Evolutionary conservation across 2,113 vertebrate genomes (phyloP), one percentile per base, ranked within the genome.

Genomic region (Carettochelys insculpta): DNA sequence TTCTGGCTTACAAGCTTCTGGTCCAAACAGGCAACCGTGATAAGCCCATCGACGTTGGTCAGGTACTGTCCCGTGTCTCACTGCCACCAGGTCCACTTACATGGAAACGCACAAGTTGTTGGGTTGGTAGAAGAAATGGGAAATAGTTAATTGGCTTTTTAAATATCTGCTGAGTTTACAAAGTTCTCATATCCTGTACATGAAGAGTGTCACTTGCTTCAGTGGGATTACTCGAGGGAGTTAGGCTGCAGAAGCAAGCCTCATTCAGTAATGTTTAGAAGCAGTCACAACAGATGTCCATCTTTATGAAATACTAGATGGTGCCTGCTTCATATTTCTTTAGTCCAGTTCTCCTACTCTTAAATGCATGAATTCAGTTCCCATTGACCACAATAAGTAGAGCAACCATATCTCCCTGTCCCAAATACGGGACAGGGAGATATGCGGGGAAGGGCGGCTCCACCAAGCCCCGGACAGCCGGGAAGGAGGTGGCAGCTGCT

Each of bases 1-100:
- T 99, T 85, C 97, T 99, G 92, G 99, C 99, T 75, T 99, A 99
- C 95, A 99, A 99, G 87, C 99, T 99, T 76, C 94, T 99, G 96
- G 99, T 99, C 86, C 99, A 99, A 96, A 99, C 99, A 1, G 99
- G 99, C 94, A 98, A 98, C 94, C 97, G 98, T 17, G 99, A 99
- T 24, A 99, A 99, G 90, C 99, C 99, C 77, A 97, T 99, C 90
- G 99, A 99, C 96, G 95, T 98, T 93, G 99, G 97, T 95, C 99
- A 98, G 98, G 98, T 99, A 97, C 29, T 54, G 83, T 94, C 52
- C 91, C 53, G 58, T 43, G 83, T 11, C 3, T 24, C 29, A 17
- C 19, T n/a, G 5, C 77, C 14, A 48, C n/a, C 11, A 1, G 84
- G 8, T 41, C 51, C 22, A 6, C 86, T 89, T 85, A 52, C 71